Evolutionary conservation across 2,888 invertebrate genomes (phyloP).

Genomic region (Melinaea menophilus): DNA sequence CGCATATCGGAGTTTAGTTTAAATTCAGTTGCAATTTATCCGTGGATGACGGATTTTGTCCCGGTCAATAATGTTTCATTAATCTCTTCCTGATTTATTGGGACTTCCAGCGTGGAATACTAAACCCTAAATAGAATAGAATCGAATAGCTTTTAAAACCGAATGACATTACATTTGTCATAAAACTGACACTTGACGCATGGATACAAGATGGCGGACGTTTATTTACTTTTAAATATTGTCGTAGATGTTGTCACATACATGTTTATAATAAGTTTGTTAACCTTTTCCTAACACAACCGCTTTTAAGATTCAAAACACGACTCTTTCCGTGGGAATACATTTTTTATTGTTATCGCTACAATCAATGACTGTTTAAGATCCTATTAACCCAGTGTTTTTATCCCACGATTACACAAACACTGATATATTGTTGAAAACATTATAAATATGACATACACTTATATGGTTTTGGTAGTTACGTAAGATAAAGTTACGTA

Average conservation of each 20-base stretch:
- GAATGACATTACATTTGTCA: background rate
- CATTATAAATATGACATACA: background rate
- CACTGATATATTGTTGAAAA: background rate
- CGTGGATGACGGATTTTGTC: conserved; percentile 33
- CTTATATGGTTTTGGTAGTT: background rate
- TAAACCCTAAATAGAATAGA: conserved; percentile 10
- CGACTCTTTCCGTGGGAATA: conserved; percentile 25
- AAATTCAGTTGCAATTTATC: conserved; percentile 36
- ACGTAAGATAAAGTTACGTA: background rate
- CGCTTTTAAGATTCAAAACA: conserved; percentile 28
- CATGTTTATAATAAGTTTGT: conserved; percentile 28
- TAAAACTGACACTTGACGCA: background rate
- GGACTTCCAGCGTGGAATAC: conserved; percentile 27
- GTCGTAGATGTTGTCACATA: conserved; percentile 11
- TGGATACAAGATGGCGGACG: background rate
- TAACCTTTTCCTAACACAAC: conserved; percentile 29
- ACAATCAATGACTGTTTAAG: conserved; percentile 14
- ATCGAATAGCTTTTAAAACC: too few species aligned
- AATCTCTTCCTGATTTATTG: conserved; percentile 32
- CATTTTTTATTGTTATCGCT: conserved; percentile 22
- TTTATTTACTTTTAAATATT: conserved; percentile 4
- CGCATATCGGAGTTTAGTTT: conserved; percentile 30
- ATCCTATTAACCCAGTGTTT: conserved; percentile 15
- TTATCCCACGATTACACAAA: conserved; percentile 6
- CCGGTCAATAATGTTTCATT: conserved; percentile 34